Conservation (phyloP, 2,797 vertebrate species). For the Lepidocolaptes lacrymiger region DNA sequence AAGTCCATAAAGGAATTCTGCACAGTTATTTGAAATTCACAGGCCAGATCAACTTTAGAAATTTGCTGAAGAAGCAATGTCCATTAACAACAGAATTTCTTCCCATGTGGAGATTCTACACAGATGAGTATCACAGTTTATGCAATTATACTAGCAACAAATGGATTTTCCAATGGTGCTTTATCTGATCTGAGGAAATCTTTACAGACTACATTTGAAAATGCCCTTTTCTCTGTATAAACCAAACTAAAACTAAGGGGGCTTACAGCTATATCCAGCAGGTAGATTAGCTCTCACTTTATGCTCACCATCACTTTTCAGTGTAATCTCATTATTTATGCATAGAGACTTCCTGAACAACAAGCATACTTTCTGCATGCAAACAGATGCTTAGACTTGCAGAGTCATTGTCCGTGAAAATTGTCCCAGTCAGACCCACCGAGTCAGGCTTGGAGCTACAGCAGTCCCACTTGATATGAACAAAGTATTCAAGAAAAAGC, state of each 20-base stretch:
- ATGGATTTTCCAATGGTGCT: not conserved
- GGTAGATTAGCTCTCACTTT: not conserved
- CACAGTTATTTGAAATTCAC: not conserved
- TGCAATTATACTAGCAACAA: not conserved
- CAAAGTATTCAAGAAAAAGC: not conserved
- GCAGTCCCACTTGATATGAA: not conserved
- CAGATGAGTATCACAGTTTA: not conserved
- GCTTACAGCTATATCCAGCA: not conserved
- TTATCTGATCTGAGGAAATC: not conserved
- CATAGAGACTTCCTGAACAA: not conserved
- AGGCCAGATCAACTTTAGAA: not conserved
- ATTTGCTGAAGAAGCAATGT: not conserved
- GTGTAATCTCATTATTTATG: not conserved
- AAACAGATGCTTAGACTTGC: not conserved
- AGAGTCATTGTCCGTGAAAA: not conserved
- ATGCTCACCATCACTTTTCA: not conserved
- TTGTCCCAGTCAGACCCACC: not conserved
- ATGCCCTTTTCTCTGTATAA: not conserved
- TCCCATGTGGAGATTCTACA: not conserved
- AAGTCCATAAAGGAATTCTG: conserved; percentile 27
- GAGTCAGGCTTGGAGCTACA: not conserved
- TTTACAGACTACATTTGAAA: not conserved
- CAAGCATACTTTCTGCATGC: not conserved
- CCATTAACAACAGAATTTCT: not conserved
- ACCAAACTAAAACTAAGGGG: not conserved